Evolutionary conservation across 2,888 invertebrate genomes (phyloP).

Genomic region (Leucophenga maculata): DNA sequence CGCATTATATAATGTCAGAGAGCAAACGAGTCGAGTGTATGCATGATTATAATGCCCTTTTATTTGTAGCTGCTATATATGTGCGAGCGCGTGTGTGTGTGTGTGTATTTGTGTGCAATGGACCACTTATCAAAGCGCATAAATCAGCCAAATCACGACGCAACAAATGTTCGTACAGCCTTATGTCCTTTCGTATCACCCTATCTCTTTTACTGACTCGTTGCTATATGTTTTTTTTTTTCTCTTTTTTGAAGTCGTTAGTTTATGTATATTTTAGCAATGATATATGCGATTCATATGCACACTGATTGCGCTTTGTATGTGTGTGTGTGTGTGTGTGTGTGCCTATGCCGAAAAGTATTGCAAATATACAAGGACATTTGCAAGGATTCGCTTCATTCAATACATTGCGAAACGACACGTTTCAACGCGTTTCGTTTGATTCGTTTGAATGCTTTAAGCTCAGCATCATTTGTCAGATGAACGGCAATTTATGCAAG

Average conservation of each 20-base stretch:
- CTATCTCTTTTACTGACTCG: not conserved
- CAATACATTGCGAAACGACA: not conserved
- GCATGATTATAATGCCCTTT: constrained; percentile 18
- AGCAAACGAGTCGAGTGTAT: constrained; percentile 7
- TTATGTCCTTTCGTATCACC: constrained; percentile 30
- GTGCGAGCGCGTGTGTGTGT: not conserved
- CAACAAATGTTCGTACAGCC: constrained; percentile 54
- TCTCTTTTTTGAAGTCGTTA: constrained; percentile 13
- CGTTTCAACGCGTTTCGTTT: not conserved
- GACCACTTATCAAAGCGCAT: constrained; percentile 56
- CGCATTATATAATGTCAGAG: constrained; percentile 15
- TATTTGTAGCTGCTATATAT: constrained; percentile 18
- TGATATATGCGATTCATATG: constrained; percentile 37
- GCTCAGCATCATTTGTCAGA: constrained; percentile 50
- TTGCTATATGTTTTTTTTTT: not conserved
- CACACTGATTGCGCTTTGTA: constrained; percentile 1
- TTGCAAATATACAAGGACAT: constrained; percentile 15
- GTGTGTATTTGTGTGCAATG: not conserved
- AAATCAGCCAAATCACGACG: constrained; percentile 62
- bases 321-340: not conserved
- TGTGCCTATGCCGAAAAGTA: not conserved
- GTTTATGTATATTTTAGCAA: constrained; percentile 31
- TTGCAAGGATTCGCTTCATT: constrained; percentile 19
- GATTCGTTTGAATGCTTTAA: not conserved
- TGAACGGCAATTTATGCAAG: constrained; percentile 48